Percentiles rank a stretch among this genome's conserved stretches.
Evolutionary conservation across 2,113 vertebrate species (phyloP).

Genomic region (Dendrocopos noguchii): DNA sequence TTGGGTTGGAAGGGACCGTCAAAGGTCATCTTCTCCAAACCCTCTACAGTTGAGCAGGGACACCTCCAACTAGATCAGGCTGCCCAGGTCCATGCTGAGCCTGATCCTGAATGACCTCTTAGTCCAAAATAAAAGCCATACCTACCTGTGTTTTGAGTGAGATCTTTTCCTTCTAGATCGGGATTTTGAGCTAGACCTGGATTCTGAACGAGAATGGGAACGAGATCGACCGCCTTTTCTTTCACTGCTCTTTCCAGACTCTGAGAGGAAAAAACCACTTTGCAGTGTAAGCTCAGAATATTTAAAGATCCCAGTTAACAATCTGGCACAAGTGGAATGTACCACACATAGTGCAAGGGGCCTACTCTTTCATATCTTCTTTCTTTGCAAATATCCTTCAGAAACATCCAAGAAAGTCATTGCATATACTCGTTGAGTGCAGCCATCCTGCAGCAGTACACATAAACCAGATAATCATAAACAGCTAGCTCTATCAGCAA

Average conservation of each 20-base stretch:
- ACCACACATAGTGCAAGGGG: conserved; percentile 83
- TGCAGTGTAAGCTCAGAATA: conserved; percentile 86
- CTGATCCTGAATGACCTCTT: neutral
- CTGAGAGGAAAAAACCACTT: conserved; percentile 84
- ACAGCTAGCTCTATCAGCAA: conserved; percentile 76
- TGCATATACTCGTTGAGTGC: conserved; percentile 85
- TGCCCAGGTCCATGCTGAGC: no score
- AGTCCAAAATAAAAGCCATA: neutral
- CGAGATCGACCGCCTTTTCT: conserved; percentile 81
- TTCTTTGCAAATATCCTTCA: conserved; percentile 85
- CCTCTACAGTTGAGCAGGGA: no score
- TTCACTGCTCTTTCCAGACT: conserved; percentile 81
- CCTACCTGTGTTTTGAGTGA: conserved; percentile 89
- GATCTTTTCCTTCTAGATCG: conserved; percentile 87
- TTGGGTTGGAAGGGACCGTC: no score
- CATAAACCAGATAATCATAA: conserved; percentile 86
- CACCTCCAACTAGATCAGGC: no score
- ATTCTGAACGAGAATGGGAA: conserved; percentile 84
- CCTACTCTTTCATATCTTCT: conserved; percentile 82
- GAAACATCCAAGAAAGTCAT: conserved; percentile 86
- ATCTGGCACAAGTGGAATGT: conserved; percentile 82
- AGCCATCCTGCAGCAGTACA: conserved; percentile 86
- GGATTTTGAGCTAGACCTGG: conserved; percentile 84
- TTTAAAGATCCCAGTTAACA: conserved; percentile 83
- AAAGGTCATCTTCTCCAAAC: no score